These are phyloP conservation scores for Marasmarcha lunaedactyla DNA, from an alignment of 2,888 invertebrate genomes.

Conservation along the genomic window DNA sequence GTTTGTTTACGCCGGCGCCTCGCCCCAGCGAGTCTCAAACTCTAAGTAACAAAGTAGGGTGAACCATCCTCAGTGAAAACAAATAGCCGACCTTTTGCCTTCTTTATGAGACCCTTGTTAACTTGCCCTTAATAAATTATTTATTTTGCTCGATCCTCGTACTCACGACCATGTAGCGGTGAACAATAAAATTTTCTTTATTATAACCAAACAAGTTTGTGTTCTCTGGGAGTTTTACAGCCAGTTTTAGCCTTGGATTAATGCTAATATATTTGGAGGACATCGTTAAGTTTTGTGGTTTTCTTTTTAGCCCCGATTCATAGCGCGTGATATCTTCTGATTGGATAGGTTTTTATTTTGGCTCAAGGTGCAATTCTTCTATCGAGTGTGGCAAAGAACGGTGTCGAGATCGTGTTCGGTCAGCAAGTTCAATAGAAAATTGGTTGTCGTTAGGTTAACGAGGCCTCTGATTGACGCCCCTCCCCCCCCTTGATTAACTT, in stretches of 20 bases:
- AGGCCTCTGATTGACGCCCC: slow-evolving; percentile 54
- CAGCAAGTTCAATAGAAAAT: slow-evolving; percentile 61
- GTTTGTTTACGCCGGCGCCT: slow-evolving; percentile 13
- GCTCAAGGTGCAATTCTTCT: too few species aligned
- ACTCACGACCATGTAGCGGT: slow-evolving; percentile 1
- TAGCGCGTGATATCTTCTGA: too few species aligned
- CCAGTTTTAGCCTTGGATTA: too few species aligned
- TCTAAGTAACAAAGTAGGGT: slow-evolving; percentile 62
- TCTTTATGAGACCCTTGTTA: slow-evolving; percentile 70
- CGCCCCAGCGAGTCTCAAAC: slow-evolving; percentile 38
- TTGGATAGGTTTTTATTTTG: too few species aligned
- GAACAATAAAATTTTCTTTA: slow-evolving; percentile 35
- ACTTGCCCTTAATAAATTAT: slow-evolving; percentile 69
- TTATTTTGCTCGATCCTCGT: slow-evolving; percentile 35
- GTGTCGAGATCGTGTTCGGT: slow-evolving; percentile 35
- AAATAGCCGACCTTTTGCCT: slow-evolving; percentile 69
- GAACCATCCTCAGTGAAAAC: slow-evolving; percentile 57
- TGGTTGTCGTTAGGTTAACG: slow-evolving; percentile 59
- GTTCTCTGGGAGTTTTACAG: too few species aligned
- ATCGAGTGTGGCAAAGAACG: too few species aligned
- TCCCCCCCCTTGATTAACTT: slow-evolving; percentile 52
- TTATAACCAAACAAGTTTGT: slow-evolving; percentile 42
- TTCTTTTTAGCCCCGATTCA: too few species aligned
- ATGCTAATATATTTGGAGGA: background rate
- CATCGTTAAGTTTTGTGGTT: background rate